Evolutionary conservation across 2,888 invertebrate genomes (phyloP), one percentile per base, ranked within the genome.

Genomic region (Drosophila gaucha): DNA sequence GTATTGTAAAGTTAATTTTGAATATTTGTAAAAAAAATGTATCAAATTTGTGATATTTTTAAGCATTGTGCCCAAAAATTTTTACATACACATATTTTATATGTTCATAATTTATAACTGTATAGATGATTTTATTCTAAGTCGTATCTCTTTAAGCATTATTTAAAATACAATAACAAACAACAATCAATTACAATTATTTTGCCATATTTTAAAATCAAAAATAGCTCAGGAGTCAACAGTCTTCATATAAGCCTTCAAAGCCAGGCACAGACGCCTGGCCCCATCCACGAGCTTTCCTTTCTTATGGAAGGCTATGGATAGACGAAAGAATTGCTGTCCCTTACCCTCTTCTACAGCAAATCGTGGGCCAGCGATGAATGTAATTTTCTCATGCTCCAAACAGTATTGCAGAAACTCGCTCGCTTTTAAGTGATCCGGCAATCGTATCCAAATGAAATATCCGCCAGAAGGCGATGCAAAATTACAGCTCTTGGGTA

Each of bases 361-460:
- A 80, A 93, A 93, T 33, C 87, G 85, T 20, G 82, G 51, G 0
- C 93, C 93, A 1, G 92, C 89, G 67, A 93, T 92, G 2, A 92
- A 92, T 18, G 86, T 89, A 6, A 93, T 92, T 85, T 92, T 92
- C 55, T 91, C 90, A 6, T 91, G 90, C 16, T 90, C 74, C 62
- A 92, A 83, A 46, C 92, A 92, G 86, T 91, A 92, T 24, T 86
- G 70, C 6, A 92, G 78, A 57, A 93, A 93, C n/a, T 91, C 78
- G 1, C 50, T 44, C 1, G 91, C 92, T 78, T 92, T 90, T 1
- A 85, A 70, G 6, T 72, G 31, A 5, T 67, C 47, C 0, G 94
- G 94, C 41, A 94, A 87, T 64, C 90, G 88, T 49, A 94, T 88
- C 94, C 94, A 95, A 41, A 94, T 87, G 67, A 94, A 95, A 77